Conservation (phyloP, 2,797 vertebrate genomes). For the Rachycentron canadum region DNA sequence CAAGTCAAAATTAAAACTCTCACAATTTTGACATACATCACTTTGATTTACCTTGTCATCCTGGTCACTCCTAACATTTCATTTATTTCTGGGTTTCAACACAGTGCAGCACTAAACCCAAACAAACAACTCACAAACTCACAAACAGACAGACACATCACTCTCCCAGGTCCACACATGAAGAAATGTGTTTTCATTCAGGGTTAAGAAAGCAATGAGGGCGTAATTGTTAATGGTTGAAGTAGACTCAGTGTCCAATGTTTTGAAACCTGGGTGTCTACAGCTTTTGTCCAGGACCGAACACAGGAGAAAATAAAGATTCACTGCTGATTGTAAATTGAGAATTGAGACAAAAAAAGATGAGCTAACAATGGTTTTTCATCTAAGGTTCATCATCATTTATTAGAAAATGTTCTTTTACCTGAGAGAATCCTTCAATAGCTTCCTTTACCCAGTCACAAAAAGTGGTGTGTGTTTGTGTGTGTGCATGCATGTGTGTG, state of each 20-base stretch:
- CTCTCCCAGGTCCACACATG: constrained; percentile 25
- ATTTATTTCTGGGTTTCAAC: constrained; percentile 25
- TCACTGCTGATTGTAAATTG: constrained; percentile 55
- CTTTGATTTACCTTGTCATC: background rate
- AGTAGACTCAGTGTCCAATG: constrained; percentile 27
- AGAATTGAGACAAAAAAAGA: constrained; percentile 76
- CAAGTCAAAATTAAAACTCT: background rate
- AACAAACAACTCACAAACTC: background rate
- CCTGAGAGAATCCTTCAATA: constrained; percentile 90
- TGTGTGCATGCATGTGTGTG: constrained; percentile 49
- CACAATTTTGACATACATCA: background rate
- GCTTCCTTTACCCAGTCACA: constrained; percentile 83
- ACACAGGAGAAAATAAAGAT: constrained; percentile 27
- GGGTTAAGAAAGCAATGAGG: constrained; percentile 49
- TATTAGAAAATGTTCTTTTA: constrained; percentile 87
- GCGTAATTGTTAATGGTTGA: constrained; percentile 3
- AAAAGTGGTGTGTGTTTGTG: constrained; percentile 74
- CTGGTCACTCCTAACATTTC: background rate
- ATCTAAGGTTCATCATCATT: constrained; percentile 86
- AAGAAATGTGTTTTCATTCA: constrained; percentile 24
- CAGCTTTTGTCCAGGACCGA: constrained; percentile 6
- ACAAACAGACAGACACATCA: constrained; percentile 13
- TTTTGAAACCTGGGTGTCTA: constrained; percentile 30
- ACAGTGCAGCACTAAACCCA: constrained; percentile 19
- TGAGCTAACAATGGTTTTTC: constrained; percentile 81